These are phyloP conservation scores for Apodemus sylvaticus DNA, from an alignment of 2,113 vertebrate species.

Conservation along the genomic window DNA sequence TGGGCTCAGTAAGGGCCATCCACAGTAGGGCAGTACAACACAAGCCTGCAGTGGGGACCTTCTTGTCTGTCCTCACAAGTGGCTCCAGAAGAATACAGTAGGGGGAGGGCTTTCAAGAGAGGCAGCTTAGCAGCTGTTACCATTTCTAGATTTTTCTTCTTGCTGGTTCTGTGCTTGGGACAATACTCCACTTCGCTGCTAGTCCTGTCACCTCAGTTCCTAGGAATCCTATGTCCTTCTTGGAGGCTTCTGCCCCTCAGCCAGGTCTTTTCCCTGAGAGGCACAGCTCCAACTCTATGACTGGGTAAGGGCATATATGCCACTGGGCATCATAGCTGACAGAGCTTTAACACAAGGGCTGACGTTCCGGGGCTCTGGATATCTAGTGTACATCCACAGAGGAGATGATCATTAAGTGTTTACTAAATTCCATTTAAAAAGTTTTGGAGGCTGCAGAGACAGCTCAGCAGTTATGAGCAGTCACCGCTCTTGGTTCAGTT, in stretches of 20 bases:
- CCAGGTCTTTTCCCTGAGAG: background rate
- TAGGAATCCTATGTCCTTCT: constrained; percentile 3
- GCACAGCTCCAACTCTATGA: background rate
- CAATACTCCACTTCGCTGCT: background rate
- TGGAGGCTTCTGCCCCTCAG: background rate
- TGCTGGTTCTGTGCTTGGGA: constrained; percentile 2
- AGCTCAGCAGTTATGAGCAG: background rate
- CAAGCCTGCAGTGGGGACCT: background rate
- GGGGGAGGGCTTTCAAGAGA: background rate
- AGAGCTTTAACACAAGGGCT: background rate
- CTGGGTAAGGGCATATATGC: background rate
- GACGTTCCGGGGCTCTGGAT: background rate
- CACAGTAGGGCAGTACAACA: background rate
- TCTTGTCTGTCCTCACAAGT: background rate
- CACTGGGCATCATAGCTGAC: background rate
- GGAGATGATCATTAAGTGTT: constrained; percentile 37
- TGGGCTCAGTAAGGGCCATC: background rate
- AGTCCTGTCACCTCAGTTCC: background rate
- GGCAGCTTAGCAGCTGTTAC: background rate
- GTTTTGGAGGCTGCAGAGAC: background rate
- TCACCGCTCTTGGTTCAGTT: background rate
- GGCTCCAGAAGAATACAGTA: background rate
- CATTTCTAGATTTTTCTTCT: background rate
- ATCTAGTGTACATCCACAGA: background rate
- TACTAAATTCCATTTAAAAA: background rate